Percentiles rank a stretch among this genome's conserved stretches.
These are phyloP conservation scores for Arion vulgaris DNA, from an alignment of 1,140 invertebrate genomes.

Conservation along the genomic window DNA sequence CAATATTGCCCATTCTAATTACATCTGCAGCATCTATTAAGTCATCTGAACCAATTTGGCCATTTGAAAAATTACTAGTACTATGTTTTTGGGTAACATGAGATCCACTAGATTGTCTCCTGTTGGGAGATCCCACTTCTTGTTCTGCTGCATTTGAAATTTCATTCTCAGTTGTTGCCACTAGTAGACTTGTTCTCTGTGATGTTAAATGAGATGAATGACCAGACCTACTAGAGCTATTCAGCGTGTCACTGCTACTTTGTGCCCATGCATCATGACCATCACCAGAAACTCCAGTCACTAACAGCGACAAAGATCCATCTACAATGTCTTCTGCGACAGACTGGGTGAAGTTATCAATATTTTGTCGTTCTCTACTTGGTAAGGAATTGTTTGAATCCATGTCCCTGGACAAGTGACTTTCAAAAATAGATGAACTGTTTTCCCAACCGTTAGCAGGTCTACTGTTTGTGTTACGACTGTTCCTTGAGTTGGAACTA, in stretches of 20 bases:
- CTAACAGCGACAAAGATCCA: not conserved
- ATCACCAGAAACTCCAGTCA: not conserved
- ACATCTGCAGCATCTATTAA: not conserved
- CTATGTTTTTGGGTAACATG: not conserved
- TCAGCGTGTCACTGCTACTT: not conserved
- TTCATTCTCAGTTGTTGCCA: no score
- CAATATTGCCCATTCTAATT: no score
- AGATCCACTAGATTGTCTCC: not conserved
- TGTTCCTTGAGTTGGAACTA: not conserved
- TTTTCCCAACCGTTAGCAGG: not conserved
- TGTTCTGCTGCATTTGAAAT: not conserved
- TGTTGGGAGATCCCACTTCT: not conserved
- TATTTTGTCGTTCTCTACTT: not conserved
- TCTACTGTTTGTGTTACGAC: not conserved
- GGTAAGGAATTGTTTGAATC: not conserved
- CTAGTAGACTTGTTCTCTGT: no score
- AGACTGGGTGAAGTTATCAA: no score
- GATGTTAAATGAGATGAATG: not conserved
- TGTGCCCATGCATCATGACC: not conserved
- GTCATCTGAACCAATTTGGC: not conserved
- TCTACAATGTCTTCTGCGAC: not conserved
- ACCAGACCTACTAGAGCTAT: not conserved
- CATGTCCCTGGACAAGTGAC: not conserved
- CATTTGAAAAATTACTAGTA: not conserved
- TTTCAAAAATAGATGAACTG: not conserved